phyloP scores from a whole-genome alignment of 2,797 vertebrate genomes.

The Falco berigora region DNA sequence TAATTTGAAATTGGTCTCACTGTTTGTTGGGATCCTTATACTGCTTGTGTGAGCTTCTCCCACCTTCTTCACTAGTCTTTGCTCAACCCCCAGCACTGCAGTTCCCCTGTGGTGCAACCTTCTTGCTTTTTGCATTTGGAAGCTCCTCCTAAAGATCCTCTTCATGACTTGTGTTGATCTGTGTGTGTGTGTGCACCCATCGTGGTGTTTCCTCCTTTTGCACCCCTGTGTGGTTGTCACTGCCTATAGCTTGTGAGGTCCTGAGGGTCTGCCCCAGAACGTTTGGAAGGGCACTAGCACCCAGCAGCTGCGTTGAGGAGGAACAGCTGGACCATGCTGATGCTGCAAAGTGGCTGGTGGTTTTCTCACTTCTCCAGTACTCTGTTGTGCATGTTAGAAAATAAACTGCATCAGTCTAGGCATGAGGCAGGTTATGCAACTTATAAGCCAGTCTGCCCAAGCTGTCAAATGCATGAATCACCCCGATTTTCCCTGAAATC shows the following conservation, averaged over 20 bases:
- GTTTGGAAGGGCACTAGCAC: not conserved
- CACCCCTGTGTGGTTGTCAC: not conserved
- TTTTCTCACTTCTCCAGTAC: not conserved
- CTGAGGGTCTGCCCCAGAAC: not conserved
- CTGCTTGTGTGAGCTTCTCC: not conserved
- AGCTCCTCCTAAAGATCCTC: not conserved
- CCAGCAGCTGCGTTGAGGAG: not conserved
- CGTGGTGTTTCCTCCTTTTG: not conserved
- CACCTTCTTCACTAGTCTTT: not conserved
- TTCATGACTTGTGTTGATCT: not conserved
- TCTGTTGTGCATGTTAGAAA: not conserved
- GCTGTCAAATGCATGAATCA: not conserved
- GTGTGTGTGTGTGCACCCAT: not conserved
- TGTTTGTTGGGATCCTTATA: not conserved
- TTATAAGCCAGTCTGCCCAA: not conserved
- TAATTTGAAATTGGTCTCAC: not conserved
- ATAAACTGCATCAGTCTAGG: not conserved
- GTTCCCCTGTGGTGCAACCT: not conserved
- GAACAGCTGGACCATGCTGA: not conserved
- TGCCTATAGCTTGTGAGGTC: not conserved
- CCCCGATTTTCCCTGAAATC: not conserved
- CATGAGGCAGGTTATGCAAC: not conserved
- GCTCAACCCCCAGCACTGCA: not conserved
- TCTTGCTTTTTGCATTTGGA: not conserved
- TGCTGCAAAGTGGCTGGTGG: not conserved